Conservation (phyloP, 2,888 invertebrate genomes). For the Drosophila affinis region DNA sequence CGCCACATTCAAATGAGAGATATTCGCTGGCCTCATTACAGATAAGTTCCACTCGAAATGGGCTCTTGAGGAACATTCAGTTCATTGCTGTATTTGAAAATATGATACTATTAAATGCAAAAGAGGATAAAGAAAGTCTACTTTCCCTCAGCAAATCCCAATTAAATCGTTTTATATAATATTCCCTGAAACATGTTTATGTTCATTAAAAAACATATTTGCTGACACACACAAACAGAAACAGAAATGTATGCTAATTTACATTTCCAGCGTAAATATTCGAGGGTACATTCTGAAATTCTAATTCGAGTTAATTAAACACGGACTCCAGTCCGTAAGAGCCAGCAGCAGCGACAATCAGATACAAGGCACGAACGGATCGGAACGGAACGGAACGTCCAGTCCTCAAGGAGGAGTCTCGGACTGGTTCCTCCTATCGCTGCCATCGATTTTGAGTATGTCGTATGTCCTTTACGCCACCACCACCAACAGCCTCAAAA, state of each 20-base stretch:
- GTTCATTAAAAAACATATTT: conserved; percentile 35
- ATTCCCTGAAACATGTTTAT: conserved; percentile 13
- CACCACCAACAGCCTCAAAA: conserved; percentile 22
- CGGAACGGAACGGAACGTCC: conserved; percentile 7
- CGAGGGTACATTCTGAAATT: conserved; percentile 50
- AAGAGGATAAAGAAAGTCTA: background rate
- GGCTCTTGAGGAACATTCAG: background rate
- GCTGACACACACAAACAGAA: conserved; percentile 2
- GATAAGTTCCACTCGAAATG: conserved; percentile 13
- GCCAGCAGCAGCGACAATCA: conserved; percentile 50
- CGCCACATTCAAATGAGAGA: conserved; percentile 40
- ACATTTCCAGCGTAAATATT: conserved; percentile 34
- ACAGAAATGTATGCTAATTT: conserved; percentile 9
- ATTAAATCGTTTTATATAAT: background rate
- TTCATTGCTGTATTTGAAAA: background rate
- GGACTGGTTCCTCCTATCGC: conserved; percentile 67
- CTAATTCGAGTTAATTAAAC: conserved; percentile 75
- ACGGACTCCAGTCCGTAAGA: conserved; percentile 43
- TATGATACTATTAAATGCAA: background rate
- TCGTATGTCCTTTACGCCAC: conserved; percentile 56
- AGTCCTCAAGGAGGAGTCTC: conserved; percentile 47
- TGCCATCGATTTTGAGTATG: conserved; percentile 75
- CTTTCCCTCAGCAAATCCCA: background rate
- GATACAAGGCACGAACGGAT: conserved; percentile 74
- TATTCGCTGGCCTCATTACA: conserved; percentile 30